These are phyloP conservation scores for Psittacula echo DNA, from an alignment of 2,797 vertebrate genomes.

Conservation along the genomic window DNA sequence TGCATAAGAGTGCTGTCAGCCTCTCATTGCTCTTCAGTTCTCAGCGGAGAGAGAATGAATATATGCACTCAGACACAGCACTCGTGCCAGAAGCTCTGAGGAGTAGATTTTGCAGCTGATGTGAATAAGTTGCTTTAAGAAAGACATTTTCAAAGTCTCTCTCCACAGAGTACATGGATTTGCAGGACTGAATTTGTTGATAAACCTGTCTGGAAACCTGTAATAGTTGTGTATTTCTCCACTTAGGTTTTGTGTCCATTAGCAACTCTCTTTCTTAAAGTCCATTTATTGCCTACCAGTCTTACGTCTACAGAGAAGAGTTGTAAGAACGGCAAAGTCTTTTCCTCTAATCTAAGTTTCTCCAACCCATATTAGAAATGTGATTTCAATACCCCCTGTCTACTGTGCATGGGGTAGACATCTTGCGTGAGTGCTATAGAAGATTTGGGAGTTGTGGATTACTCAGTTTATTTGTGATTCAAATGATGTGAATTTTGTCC, in stretches of 20 bases:
- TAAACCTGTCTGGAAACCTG: conserved; percentile 2
- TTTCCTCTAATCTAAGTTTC: background rate
- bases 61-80: background rate
- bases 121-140: background rate
- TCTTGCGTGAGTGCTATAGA: background rate
- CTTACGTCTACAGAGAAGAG: background rate
- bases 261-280: background rate
- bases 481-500: background rate
- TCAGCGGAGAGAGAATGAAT: background rate
- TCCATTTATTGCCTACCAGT: background rate
- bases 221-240: background rate
- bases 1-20: background rate
- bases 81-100: background rate
- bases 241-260: background rate
- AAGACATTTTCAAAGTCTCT: background rate
- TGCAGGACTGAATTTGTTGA: background rate
- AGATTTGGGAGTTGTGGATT: background rate
- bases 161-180: background rate
- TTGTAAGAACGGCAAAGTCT: background rate
- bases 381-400: background rate
- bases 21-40: background rate
- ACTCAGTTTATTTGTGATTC: background rate
- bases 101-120: background rate
- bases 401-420: background rate
- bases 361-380: background rate